A percentile compares a stretch with the other conserved stretches of the same genome.
These are phyloP conservation scores for Glaucopsyche alexis DNA, from an alignment of 2,888 invertebrate genomes.

Conservation along the genomic window DNA sequence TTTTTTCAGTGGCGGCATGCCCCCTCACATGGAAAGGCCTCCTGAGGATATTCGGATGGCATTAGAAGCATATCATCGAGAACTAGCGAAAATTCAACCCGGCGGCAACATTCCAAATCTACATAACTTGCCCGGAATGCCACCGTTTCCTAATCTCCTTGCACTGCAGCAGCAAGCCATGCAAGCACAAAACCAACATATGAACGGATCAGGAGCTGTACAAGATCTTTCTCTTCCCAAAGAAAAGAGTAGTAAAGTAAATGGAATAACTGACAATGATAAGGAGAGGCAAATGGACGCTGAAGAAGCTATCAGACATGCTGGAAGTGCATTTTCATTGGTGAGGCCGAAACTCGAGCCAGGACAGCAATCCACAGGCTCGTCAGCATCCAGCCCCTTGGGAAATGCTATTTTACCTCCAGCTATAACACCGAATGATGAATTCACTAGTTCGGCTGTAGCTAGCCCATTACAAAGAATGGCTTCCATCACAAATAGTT, in stretches of 20 bases:
- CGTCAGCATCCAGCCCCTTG: slow-evolving; percentile 90
- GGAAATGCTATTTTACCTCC: slow-evolving; percentile 93
- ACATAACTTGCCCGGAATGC: slow-evolving; percentile 72
- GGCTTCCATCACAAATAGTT: slow-evolving; percentile 98
- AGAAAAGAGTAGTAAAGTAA: slow-evolving; percentile 83
- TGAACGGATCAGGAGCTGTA: slow-evolving; percentile 84
- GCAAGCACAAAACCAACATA: slow-evolving; percentile 73
- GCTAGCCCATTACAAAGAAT: slow-evolving; percentile 97
- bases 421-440: slow-evolving; percentile 89
- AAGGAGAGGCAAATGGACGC: slow-evolving; percentile 82
- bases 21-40: slow-evolving; percentile 79
- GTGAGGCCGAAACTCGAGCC: slow-evolving; percentile 92
- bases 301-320: slow-evolving; percentile 87
- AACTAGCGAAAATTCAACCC: slow-evolving; percentile 92
- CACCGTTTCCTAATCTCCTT: slow-evolving; percentile 83
- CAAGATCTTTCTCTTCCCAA: slow-evolving; percentile 94
- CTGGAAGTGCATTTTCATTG: slow-evolving; percentile 91
- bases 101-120: slow-evolving; percentile 81
- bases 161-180: slow-evolving; percentile 86
- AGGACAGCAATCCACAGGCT: slow-evolving; percentile 86
- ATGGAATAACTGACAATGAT: slow-evolving; percentile 83
- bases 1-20: slow-evolving; percentile 87
- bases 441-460: slow-evolving; percentile 88
- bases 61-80: slow-evolving; percentile 94
- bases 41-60: slow-evolving; percentile 95